phyloP scores from a whole-genome alignment of 2,113 vertebrate species.

The Equus przewalskii region DNA sequence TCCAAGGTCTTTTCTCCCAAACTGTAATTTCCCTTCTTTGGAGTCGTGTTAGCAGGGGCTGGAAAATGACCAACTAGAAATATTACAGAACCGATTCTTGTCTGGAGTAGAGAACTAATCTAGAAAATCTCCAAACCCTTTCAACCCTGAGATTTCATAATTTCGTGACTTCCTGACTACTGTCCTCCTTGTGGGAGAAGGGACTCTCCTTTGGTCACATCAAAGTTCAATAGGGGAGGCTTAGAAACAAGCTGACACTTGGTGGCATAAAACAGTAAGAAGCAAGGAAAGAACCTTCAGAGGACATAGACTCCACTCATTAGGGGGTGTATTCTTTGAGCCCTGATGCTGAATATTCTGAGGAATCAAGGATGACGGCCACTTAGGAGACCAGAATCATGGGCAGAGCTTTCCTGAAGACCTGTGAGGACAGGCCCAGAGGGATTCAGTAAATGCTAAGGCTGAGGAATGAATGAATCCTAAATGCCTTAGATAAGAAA shows the following conservation, averaged over 20 bases:
- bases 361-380: neutral
- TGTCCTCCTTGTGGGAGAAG: neutral
- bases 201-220: neutral
- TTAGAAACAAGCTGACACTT: neutral
- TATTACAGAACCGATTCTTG: neutral
- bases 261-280: neutral
- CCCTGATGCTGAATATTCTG: neutral
- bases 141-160: neutral
- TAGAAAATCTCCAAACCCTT: neutral
- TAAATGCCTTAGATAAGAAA: slow-evolving; percentile 44
- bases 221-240: neutral
- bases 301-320: neutral
- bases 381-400: neutral
- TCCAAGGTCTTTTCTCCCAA: neutral
- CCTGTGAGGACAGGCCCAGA: neutral
- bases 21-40: neutral
- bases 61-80: neutral
- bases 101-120: neutral
- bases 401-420: neutral
- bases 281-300: neutral
- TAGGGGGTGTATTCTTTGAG: neutral
- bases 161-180: neutral
- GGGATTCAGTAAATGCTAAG: neutral
- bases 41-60: neutral
- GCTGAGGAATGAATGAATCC: neutral